Evolutionary conservation across 2,797 vertebrate genomes (phyloP).

Genomic region (Loris lydekkerianus): DNA sequence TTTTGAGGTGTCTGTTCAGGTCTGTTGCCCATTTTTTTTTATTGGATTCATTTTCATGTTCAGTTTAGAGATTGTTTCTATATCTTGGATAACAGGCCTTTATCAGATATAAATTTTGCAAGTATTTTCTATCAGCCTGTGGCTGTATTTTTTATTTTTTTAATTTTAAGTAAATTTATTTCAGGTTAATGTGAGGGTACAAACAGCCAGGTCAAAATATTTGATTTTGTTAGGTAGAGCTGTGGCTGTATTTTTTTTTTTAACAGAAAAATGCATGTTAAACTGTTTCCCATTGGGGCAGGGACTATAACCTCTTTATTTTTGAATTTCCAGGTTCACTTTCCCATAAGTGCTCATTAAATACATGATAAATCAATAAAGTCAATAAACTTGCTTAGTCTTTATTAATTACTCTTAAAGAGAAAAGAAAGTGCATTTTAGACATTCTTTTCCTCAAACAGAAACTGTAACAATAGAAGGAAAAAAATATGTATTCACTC

Average conservation of each 20-base stretch:
- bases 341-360: background rate
- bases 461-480: background rate
- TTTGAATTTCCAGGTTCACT: background rate
- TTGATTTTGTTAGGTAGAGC: no score
- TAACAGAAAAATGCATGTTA: background rate
- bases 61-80: background rate
- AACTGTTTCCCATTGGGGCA: background rate
- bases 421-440: background rate
- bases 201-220: no score
- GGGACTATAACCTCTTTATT: background rate
- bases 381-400: background rate
- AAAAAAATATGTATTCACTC: background rate
- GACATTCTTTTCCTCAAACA: background rate
- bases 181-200: no score
- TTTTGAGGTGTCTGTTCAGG: background rate
- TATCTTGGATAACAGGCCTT: background rate
- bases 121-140: background rate
- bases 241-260: background rate
- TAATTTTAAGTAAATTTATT: no score
- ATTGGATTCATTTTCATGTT: background rate
- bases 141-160: background rate
- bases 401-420: background rate
- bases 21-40: background rate
- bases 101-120: background rate
- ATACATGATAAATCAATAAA: background rate